Percentiles rank a stretch among this genome's conserved stretches.
Conservation (phyloP, 1,140 invertebrate genomes). For the Holcopasites calliopsidis region DNA sequence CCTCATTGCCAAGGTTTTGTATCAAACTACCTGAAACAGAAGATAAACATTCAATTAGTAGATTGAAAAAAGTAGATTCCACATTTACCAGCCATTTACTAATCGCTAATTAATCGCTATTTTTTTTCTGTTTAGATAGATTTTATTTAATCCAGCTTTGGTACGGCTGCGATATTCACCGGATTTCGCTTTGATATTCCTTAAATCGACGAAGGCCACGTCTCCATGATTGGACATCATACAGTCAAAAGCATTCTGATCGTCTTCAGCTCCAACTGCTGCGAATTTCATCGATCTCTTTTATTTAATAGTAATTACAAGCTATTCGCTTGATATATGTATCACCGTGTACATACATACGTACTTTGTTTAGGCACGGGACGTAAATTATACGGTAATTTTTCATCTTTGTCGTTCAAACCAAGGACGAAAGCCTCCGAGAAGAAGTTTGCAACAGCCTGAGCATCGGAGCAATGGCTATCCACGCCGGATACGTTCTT, state of each 20-base stretch:
- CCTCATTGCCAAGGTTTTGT: not conserved
- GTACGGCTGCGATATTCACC: no score
- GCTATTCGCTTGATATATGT: no score
- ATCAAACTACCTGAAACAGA: constrained; percentile 18
- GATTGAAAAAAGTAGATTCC: not conserved
- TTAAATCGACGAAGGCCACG: constrained; percentile 91
- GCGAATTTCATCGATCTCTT: not conserved
- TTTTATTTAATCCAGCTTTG: no score
- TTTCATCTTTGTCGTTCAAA: constrained; percentile 57
- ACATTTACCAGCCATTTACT: not conserved
- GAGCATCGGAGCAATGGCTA: constrained; percentile 73
- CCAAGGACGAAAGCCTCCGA: constrained; percentile 82
- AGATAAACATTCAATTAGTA: not conserved
- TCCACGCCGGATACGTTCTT: constrained; percentile 71
- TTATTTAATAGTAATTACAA: not conserved
- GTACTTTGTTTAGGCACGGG: constrained; percentile 60
- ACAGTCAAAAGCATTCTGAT: constrained; percentile 86
- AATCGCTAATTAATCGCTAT: no score
- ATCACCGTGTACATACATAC: not conserved
- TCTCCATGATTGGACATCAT: constrained; percentile 89
- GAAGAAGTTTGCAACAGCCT: constrained; percentile 82
- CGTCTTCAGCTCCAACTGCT: constrained; percentile 32
- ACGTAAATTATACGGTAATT: constrained; percentile 66
- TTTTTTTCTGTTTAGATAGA: no score
- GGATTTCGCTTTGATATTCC: constrained; percentile 83